Conservation (phyloP, 2,113 vertebrate species). For the Oreocharis arfaki region DNA sequence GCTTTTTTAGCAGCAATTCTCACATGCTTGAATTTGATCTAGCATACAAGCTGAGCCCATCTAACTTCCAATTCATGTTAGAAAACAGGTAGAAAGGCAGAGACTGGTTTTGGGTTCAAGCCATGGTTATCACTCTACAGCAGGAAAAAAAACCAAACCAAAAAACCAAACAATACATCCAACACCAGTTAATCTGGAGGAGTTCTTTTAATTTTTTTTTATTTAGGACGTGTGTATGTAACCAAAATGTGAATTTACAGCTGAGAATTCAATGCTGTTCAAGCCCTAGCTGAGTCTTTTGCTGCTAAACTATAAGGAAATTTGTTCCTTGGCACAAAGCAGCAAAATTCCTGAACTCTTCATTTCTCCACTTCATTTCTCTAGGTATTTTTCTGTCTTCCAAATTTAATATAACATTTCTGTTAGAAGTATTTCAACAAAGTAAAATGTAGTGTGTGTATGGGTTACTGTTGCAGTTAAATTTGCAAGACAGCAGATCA, state of each 20-base stretch:
- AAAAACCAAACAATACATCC: neutral
- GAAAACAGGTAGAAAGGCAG: constrained; percentile 1
- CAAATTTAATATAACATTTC: neutral
- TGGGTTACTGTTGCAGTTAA: neutral
- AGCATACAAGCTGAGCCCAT: neutral
- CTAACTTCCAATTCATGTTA: neutral
- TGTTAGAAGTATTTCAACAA: neutral
- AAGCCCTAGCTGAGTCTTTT: neutral
- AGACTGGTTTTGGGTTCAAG: neutral
- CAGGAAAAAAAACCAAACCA: neutral
- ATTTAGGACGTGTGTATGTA: neutral
- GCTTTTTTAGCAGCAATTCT: neutral
- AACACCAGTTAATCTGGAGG: neutral
- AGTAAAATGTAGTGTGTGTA: neutral
- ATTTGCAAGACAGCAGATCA: neutral
- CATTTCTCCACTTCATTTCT: neutral
- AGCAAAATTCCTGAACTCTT: neutral
- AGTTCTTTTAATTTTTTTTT: neutral
- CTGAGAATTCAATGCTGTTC: neutral
- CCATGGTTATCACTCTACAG: neutral
- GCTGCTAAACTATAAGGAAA: neutral
- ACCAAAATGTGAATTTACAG: constrained; percentile 30
- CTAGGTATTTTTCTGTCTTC: neutral
- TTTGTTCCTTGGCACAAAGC: neutral
- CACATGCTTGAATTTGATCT: neutral